Evolutionary conservation across 2,113 vertebrate genomes (phyloP).

Genomic region (Carassius auratus): DNA sequence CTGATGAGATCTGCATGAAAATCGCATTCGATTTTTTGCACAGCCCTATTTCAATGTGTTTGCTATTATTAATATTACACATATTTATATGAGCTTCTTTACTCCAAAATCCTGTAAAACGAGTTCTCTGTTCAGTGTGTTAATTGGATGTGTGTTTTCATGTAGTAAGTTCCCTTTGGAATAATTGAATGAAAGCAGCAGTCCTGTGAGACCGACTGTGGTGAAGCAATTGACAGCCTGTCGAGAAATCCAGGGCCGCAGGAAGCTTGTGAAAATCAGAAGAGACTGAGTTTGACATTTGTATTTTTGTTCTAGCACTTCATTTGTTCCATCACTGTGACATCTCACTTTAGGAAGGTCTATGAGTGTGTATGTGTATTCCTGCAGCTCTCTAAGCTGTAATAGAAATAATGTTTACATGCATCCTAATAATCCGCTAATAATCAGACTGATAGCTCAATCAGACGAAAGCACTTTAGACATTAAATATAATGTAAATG

Average conservation of each 20-base stretch:
- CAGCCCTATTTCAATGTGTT: background rate
- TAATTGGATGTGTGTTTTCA: conserved; percentile 63
- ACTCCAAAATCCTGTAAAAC: conserved; percentile 43
- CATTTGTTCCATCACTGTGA: background rate
- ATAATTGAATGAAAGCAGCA: conserved; percentile 66
- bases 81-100: background rate
- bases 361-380: background rate
- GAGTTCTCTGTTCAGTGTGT: conserved; percentile 63
- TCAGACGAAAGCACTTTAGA: too few relatives aligned
- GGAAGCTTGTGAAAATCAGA: background rate
- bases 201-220: conserved; percentile 51
- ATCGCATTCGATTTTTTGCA: too few relatives aligned
- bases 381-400: background rate
- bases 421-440: background rate
- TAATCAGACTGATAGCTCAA: too few relatives aligned
- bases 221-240: conserved; percentile 28
- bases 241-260: background rate
- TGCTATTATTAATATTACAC: background rate
- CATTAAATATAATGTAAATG: too few relatives aligned
- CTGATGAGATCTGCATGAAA: too few relatives aligned
- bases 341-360: conserved; percentile 7
- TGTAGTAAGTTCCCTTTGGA: conserved; percentile 63
- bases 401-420: background rate
- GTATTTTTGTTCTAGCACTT: conserved; percentile 27
- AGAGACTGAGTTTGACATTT: conserved; percentile 27